phyloP scores from a whole-genome alignment of 2,888 invertebrate species.

The Epinotia bilunana region DNA sequence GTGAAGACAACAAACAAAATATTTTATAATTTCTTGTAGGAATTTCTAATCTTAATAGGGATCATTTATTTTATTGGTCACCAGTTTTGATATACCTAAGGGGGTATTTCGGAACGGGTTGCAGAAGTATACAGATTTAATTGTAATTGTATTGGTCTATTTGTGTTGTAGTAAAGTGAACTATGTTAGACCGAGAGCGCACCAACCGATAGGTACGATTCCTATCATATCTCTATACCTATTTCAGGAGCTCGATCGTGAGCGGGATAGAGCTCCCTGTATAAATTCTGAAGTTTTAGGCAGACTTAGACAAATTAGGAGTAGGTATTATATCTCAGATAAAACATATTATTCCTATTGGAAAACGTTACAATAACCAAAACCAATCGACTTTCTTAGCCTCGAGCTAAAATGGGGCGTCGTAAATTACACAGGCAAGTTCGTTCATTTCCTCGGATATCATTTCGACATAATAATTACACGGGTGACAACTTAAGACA shows the following conservation, averaged over 20 bases:
- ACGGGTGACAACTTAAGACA: constrained; percentile 19
- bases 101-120: too few species aligned
- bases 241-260: too few species aligned
- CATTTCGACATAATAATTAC: constrained; percentile 27
- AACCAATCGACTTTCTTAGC: constrained; percentile 12
- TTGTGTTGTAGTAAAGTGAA: too few species aligned
- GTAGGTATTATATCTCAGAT: neutral
- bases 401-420: constrained; percentile 6
- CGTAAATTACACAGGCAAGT: constrained; percentile 14
- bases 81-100: too few species aligned
- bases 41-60: neutral
- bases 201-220: too few species aligned
- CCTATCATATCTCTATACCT: too few species aligned
- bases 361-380: constrained; percentile 16
- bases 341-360: constrained; percentile 2
- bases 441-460: constrained; percentile 18
- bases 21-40: neutral
- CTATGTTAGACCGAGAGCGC: too few species aligned
- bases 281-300: neutral
- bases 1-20: constrained; percentile 2
- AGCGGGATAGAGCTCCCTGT: neutral
- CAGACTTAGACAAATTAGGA: neutral
- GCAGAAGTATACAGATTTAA: too few species aligned
- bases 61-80: too few species aligned
- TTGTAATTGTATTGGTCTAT: too few species aligned